Evolutionary conservation across 2,113 vertebrate species (phyloP).

Genomic region (Chinchilla lanigera): DNA sequence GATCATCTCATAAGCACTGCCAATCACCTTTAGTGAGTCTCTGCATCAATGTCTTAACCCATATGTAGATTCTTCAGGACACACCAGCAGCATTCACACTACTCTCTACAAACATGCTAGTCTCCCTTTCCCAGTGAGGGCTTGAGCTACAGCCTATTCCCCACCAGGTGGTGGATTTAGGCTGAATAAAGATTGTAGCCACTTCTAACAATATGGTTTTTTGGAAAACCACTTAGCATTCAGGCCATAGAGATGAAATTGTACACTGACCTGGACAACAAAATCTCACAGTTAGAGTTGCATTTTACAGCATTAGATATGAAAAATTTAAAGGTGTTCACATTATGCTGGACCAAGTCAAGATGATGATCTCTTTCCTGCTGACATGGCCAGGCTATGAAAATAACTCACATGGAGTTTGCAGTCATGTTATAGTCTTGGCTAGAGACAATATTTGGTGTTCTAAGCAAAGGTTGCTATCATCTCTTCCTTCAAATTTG

Average conservation of each 20-base stretch:
- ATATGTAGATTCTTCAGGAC: slow-evolving; percentile 93
- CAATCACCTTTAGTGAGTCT: slow-evolving; percentile 94
- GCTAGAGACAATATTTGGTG: background rate
- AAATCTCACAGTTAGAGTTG: background rate
- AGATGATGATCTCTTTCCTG: slow-evolving; percentile 97
- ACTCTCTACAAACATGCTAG: slow-evolving; percentile 96
- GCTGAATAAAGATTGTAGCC: background rate
- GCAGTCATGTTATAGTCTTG: slow-evolving; percentile 95
- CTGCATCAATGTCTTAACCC: slow-evolving; percentile 89
- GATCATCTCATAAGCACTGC: slow-evolving; percentile 80
- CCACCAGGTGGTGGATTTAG: background rate
- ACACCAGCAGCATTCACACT: slow-evolving; percentile 96
- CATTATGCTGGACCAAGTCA: slow-evolving; percentile 96
- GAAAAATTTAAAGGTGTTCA: slow-evolving; percentile 99
- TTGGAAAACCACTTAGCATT: background rate
- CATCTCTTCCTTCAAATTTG: background rate
- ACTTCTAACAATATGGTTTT: background rate
- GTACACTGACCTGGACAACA: background rate
- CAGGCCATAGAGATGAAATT: background rate
- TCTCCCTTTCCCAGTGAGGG: slow-evolving; percentile 63
- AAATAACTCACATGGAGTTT: slow-evolving; percentile 94
- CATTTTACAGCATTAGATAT: slow-evolving; percentile 90
- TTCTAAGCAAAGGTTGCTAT: background rate
- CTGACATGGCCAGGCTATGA: slow-evolving; percentile 95
- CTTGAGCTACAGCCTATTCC: background rate